These are phyloP conservation scores for Eustalomyia histrio DNA, from an alignment of 2,888 invertebrate species.

Conservation along the genomic window DNA sequence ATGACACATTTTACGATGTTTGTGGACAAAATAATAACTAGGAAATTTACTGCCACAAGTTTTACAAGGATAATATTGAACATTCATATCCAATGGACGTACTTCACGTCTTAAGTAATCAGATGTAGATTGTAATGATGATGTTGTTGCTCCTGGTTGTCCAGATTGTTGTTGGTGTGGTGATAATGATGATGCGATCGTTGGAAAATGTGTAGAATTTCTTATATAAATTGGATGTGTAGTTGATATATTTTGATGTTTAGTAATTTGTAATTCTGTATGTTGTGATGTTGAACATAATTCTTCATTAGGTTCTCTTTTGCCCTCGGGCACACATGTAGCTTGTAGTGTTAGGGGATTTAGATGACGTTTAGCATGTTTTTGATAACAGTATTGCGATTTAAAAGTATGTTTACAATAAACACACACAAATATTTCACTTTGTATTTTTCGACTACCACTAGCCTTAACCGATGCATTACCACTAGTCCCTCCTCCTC, in stretches of 20 bases:
- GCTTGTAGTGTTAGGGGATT: slow-evolving; percentile 82
- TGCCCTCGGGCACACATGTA: slow-evolving; percentile 69
- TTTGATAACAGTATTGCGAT: slow-evolving; percentile 92
- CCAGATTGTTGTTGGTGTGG: not conserved
- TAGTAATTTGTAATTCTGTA: slow-evolving; percentile 38
- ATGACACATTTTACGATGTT: slow-evolving; percentile 92
- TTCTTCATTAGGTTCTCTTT: slow-evolving; percentile 27
- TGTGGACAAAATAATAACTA: slow-evolving; percentile 95
- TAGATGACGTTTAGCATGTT: slow-evolving; percentile 86
- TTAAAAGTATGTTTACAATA: slow-evolving; percentile 90
- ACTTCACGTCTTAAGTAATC: slow-evolving; percentile 81
- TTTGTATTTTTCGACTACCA: slow-evolving; percentile 61
- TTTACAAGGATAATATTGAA: slow-evolving; percentile 96
- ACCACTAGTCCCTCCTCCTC: slow-evolving; percentile 26
- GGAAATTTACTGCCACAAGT: slow-evolving; percentile 95
- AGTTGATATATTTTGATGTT: slow-evolving; percentile 40
- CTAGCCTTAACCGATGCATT: slow-evolving; percentile 36
- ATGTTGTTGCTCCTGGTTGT: not conserved
- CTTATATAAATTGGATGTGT: slow-evolving; percentile 41
- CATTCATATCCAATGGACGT: slow-evolving; percentile 86
- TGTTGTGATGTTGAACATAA: slow-evolving; percentile 16
- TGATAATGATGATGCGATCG: slow-evolving; percentile 19
- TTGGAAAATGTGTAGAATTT: slow-evolving; percentile 34
- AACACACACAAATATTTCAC: slow-evolving; percentile 84
- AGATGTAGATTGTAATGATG: slow-evolving; percentile 64